Conservation (phyloP, 2,888 invertebrate species). For the Pseudanteris insignis region DNA sequence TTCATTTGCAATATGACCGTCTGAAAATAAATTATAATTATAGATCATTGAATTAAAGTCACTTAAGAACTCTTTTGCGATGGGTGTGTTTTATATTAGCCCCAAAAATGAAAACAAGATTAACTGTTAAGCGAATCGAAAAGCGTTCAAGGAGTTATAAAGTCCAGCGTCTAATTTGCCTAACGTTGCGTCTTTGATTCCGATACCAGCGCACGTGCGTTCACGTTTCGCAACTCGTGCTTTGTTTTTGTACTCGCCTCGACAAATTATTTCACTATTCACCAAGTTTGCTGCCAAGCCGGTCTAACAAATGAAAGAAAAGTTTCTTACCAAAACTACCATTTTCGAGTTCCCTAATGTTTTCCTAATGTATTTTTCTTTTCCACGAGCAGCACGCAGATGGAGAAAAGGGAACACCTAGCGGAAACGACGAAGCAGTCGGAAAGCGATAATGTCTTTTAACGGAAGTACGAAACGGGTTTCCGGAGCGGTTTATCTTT, state of each 20-base stretch:
- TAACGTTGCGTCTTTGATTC: not conserved
- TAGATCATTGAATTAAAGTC: no score
- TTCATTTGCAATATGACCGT: no score
- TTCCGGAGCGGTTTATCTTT: constrained; percentile 51
- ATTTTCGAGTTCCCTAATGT: constrained; percentile 44
- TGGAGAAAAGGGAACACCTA: constrained; percentile 35
- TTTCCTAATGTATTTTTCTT: constrained; percentile 43
- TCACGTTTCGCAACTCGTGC: constrained; percentile 4
- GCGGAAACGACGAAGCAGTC: constrained; percentile 50
- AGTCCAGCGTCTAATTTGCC: not conserved
- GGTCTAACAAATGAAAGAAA: constrained; percentile 43
- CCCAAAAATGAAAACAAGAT: no score
- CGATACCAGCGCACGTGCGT: no score
- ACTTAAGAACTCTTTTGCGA: no score
- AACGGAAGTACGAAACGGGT: constrained; percentile 51
- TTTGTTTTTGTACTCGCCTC: constrained; percentile 15
- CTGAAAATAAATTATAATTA: no score
- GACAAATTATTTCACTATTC: constrained; percentile 41
- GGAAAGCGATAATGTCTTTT: constrained; percentile 54
- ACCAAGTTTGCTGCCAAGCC: constrained; percentile 22
- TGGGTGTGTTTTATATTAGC: no score
- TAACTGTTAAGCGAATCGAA: no score
- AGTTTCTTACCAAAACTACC: constrained; percentile 44
- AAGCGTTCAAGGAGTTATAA: no score
- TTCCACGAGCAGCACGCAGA: constrained; percentile 37